A percentile compares a stretch with the other conserved stretches of the same genome.
Conservation (phyloP, 2,113 vertebrate genomes). For the Chinchilla lanigera region DNA sequence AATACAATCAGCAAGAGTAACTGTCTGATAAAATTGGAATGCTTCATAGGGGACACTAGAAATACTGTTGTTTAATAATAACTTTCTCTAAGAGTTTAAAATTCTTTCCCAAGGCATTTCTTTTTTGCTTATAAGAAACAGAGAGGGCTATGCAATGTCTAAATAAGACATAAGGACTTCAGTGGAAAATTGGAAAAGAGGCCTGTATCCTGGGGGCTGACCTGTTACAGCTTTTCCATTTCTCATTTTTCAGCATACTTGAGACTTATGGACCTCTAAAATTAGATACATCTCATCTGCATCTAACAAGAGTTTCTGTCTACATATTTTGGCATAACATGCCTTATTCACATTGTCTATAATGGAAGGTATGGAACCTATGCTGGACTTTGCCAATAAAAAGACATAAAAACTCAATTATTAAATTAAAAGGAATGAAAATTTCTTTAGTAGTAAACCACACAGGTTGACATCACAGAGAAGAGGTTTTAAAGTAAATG, state of each 20-base stretch:
- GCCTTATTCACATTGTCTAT: neutral
- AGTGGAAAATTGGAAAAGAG: neutral
- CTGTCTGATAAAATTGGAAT: neutral
- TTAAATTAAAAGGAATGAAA: constrained; percentile 14
- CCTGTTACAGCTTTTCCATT: neutral
- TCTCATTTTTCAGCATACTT: constrained; percentile 5
- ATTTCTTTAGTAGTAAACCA: neutral
- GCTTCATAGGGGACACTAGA: neutral
- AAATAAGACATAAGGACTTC: no score
- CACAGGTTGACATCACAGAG: neutral
- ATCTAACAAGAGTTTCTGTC: neutral
- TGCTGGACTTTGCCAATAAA: neutral
- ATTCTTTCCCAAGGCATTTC: neutral
- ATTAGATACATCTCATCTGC: neutral
- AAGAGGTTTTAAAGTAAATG: constrained; percentile 5
- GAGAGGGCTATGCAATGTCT: no score
- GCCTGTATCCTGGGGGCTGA: neutral
- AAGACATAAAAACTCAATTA: no score
- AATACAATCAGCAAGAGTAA: neutral
- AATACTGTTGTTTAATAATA: neutral
- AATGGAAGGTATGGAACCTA: neutral
- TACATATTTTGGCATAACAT: neutral
- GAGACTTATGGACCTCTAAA: neutral
- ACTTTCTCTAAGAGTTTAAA: neutral
- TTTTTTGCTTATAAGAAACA: constrained; percentile 9